These are phyloP conservation scores for Acleris laterana DNA, from an alignment of 2,888 invertebrate genomes.

Conservation along the genomic window DNA sequence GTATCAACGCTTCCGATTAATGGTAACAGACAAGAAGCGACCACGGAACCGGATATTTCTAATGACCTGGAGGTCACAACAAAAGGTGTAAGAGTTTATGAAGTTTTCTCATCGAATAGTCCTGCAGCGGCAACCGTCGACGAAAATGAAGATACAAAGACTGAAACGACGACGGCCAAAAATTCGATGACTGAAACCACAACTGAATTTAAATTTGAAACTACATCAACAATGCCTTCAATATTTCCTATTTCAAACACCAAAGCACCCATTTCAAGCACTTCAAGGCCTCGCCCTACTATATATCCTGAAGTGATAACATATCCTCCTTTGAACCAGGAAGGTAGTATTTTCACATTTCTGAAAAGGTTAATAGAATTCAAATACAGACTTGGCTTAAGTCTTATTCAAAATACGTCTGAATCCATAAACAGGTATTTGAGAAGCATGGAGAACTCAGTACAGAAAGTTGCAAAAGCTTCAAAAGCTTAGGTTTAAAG, in stretches of 20 bases:
- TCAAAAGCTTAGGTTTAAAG: conserved; percentile 44
- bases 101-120: conserved; percentile 64
- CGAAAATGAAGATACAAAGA: conserved; percentile 45
- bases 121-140: conserved; percentile 50
- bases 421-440: conserved; percentile 87
- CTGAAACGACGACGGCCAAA: conserved; percentile 58
- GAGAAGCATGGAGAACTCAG: conserved; percentile 80
- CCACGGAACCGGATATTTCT: conserved; percentile 54
- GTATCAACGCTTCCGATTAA: conserved; percentile 71
- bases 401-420: conserved; percentile 87
- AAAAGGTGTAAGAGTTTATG: conserved; percentile 69
- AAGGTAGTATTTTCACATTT: conserved; percentile 82
- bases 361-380: conserved; percentile 87
- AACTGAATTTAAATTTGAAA: conserved; percentile 67
- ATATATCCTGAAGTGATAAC: conserved; percentile 67
- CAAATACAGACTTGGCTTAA: conserved; percentile 87
- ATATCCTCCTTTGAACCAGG: conserved; percentile 68
- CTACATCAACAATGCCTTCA: conserved; percentile 67
- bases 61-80: conserved; percentile 67
- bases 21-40: conserved; percentile 51
- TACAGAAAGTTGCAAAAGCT: conserved; percentile 60
- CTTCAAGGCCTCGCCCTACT: conserved; percentile 52
- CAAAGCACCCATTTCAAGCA: conserved; percentile 46
- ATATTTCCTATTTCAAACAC: conserved; percentile 53
- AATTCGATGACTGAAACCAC: conserved; percentile 69